These are phyloP conservation scores for Heliconius melpomene DNA, from an alignment of 1,140 invertebrate genomes.

Conservation along the genomic window DNA sequence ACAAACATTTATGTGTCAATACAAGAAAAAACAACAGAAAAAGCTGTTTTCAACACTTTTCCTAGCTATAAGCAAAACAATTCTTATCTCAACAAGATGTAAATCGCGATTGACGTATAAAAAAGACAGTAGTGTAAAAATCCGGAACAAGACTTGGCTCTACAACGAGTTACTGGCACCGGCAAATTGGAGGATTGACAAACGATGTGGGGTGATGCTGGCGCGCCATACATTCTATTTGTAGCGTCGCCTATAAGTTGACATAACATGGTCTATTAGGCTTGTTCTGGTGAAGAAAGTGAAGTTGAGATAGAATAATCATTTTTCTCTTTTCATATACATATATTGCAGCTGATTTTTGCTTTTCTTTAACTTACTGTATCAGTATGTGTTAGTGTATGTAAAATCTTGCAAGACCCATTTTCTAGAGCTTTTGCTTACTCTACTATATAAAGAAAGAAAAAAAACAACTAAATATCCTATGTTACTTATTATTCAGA, in stretches of 20 bases:
- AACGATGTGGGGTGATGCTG: conserved; percentile 10
- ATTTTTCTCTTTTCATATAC: no score
- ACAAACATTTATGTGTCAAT: background rate
- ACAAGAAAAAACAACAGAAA: background rate
- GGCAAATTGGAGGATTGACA: conserved; percentile 8
- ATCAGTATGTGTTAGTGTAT: no score
- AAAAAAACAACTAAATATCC: background rate
- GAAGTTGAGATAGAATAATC: background rate
- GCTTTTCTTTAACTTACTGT: background rate
- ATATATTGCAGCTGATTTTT: background rate
- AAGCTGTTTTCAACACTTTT: background rate
- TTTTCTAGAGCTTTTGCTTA: no score
- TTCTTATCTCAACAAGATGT: conserved; percentile 6
- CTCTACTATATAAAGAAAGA: background rate
- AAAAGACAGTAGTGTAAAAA: background rate
- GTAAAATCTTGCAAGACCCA: no score
- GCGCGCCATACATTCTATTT: background rate
- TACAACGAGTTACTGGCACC: background rate
- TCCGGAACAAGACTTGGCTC: conserved; percentile 6
- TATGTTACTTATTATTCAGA: background rate
- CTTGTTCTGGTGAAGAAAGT: background rate
- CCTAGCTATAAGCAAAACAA: background rate
- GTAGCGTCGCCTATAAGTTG: background rate
- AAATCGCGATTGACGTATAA: conserved; percentile 2
- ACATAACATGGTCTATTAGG: background rate